Evolutionary conservation across 2,797 vertebrate genomes (phyloP), one percentile per base, ranked within the genome.

Genomic region (Danio aesculapii): DNA sequence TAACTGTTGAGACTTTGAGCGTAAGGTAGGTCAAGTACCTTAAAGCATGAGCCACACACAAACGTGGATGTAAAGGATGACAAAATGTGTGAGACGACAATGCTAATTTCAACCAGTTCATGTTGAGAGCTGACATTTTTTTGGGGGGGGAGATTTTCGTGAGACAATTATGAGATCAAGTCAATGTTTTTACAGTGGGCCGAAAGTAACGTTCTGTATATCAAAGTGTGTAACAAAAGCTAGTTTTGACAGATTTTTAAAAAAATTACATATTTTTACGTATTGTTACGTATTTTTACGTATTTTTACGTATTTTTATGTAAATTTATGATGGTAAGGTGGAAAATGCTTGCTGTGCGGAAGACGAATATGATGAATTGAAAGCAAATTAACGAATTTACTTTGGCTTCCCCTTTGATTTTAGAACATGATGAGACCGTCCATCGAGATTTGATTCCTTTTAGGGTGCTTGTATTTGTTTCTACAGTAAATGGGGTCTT

Each of bases 21-120:
- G 52, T 19, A 64, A 72, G 69, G 69, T 79, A 71, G 62, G 57
- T 67, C 57, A 72, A 55, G 77, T 80, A 80, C 68, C 77, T 63
- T 41, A 63, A 72, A 80, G 17, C 43, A 63, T 72, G 77, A 63
- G 59, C 73, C 52, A 19, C 58, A 75, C 73, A 53, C 30, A 75
- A 79, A 77, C 52, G 13, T 71, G 43, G 43, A 71, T n/a, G 6
- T 17, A 57, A 55, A 67, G 0, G 6, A 8, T 73, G 55, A 43
- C 6, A 52, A 43, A 63, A 62, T 21, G n/a, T 52, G 50, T 62
- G 67, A 70, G 39, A 53, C 47, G 6, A n/a, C 63, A 68, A 77
- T 77, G 75, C 41, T n/a, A 79, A 50, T 44, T 16, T 50, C 55
- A 61, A 55, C 6, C 53, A 6, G 17, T 71, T 71, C 39, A 43